phyloP scores from a whole-genome alignment of 2,797 vertebrate species.

The Carcharodon carcharias region DNA sequence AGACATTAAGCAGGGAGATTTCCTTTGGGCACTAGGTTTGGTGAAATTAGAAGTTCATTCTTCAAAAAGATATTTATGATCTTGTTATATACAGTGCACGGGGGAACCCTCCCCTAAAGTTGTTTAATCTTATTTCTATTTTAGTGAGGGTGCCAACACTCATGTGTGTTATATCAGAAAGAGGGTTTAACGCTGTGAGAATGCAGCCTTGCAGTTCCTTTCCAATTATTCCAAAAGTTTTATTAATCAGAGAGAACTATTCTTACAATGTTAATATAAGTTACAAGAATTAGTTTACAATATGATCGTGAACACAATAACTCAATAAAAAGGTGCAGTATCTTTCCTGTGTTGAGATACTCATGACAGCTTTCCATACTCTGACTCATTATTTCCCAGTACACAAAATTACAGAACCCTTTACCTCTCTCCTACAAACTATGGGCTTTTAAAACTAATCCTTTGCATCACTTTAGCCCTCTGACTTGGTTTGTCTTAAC shows the following conservation, averaged over 20 bases:
- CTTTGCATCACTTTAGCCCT: background rate
- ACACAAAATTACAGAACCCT: background rate
- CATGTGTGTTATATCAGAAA: background rate
- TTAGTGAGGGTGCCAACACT: background rate
- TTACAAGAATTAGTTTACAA: background rate
- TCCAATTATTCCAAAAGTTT: background rate
- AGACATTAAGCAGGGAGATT: background rate
- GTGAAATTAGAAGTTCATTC: background rate
- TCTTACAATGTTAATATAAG: background rate
- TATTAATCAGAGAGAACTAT: background rate
- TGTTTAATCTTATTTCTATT: background rate
- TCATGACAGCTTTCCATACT: background rate
- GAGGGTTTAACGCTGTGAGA: background rate
- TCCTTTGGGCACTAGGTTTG: background rate
- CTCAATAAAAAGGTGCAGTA: background rate
- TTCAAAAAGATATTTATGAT: background rate
- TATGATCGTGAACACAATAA: background rate
- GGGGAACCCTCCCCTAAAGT: background rate
- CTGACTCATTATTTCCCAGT: background rate
- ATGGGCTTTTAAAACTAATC: background rate
- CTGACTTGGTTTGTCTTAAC: background rate
- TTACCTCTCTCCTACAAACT: background rate
- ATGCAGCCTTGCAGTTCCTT: background rate
- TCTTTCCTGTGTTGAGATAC: background rate
- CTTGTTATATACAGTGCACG: background rate